Conservation (phyloP, 1,140 invertebrate species). For the Oppia nitens region DNA sequence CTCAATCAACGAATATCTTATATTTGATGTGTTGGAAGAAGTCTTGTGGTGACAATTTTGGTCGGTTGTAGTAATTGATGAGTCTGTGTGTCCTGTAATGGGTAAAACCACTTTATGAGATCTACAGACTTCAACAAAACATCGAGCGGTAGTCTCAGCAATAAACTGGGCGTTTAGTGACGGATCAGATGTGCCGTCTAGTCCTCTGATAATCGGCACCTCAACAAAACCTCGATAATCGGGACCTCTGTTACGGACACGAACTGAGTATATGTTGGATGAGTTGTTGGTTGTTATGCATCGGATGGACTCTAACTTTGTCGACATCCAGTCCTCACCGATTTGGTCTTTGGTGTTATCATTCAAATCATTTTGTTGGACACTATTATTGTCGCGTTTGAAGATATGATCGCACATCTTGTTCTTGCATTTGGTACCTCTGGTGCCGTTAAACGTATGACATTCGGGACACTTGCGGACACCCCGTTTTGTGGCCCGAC, state of each 20-base stretch:
- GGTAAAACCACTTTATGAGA: neutral
- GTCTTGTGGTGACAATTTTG: conserved; percentile 1
- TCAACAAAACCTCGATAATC: conserved; percentile 58
- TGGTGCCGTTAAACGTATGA: conserved; percentile 54
- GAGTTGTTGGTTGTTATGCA: conserved; percentile 41
- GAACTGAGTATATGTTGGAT: conserved; percentile 47
- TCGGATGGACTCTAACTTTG: conserved; percentile 45
- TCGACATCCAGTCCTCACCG: neutral
- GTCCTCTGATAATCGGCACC: conserved; percentile 36
- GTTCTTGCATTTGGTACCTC: conserved; percentile 56
- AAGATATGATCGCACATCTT: conserved; percentile 51
- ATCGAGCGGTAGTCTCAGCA: conserved; percentile 37
- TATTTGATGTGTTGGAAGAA: conserved; percentile 21
- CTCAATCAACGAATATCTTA: conserved; percentile 15
- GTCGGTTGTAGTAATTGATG: conserved; percentile 2
- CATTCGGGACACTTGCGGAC: conserved; percentile 59
- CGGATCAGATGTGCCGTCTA: conserved; percentile 32
- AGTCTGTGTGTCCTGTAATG: neutral
- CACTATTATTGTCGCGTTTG: conserved; percentile 31
- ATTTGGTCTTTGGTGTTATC: neutral
- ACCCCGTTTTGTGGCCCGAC: conserved; percentile 47
- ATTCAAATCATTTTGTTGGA: neutral
- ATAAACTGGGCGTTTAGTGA: conserved; percentile 31
- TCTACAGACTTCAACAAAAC: conserved; percentile 45
- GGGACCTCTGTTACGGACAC: conserved; percentile 45